phyloP scores from a whole-genome alignment of 2,888 invertebrate genomes.

The Bombyx huttoni region DNA sequence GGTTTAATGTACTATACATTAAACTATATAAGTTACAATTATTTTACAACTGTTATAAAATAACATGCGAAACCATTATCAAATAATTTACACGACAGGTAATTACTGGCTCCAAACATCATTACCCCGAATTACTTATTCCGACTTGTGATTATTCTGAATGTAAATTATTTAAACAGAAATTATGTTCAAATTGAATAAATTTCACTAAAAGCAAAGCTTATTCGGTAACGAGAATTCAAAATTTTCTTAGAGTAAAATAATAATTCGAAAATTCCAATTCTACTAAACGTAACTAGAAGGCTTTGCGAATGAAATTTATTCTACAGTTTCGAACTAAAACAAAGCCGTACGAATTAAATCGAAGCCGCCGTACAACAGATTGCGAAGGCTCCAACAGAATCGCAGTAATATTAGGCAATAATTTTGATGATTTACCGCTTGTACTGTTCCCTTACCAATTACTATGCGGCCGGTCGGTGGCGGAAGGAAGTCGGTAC shows the following conservation, averaged over 20 bases:
- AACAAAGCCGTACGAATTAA: slow-evolving; percentile 49
- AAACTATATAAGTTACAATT: too few species aligned
- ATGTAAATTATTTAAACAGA: background rate
- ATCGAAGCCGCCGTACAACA: slow-evolving; percentile 44
- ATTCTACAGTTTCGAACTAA: slow-evolving; percentile 30
- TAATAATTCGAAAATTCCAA: slow-evolving; percentile 16
- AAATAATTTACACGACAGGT: background rate
- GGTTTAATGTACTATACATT: too few species aligned
- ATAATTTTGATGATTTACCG: slow-evolving; percentile 69
- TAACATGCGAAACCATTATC: background rate
- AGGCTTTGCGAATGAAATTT: slow-evolving; percentile 34
- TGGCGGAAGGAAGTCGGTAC: slow-evolving; percentile 61
- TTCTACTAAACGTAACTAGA: slow-evolving; percentile 24
- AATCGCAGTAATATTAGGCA: slow-evolving; percentile 59
- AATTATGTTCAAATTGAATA: background rate
- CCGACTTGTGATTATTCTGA: background rate
- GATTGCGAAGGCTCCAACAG: slow-evolving; percentile 41
- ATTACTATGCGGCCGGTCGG: slow-evolving; percentile 62
- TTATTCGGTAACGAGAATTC: slow-evolving; percentile 8
- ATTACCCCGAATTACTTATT: background rate
- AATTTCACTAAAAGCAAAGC: background rate
- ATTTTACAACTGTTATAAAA: too few species aligned
- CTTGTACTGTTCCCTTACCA: slow-evolving; percentile 44
- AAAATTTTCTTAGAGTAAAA: slow-evolving; percentile 7
- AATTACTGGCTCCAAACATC: background rate